Base-by-base conservation (phyloP, 2,113 vertebrate species). In the Melanerpes formicivorus region DNA sequence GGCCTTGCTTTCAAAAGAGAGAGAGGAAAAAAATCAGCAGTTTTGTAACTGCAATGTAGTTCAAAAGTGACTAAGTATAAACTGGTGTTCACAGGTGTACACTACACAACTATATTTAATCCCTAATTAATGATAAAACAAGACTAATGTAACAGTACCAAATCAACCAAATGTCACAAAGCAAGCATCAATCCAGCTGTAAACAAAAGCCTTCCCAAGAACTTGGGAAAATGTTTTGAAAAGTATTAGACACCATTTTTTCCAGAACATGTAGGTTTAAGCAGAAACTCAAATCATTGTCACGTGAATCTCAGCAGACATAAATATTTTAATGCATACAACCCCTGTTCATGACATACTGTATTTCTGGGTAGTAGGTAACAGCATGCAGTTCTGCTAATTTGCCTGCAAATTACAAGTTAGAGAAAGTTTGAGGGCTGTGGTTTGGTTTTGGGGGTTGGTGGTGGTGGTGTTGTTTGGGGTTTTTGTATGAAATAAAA, bases 1-100 rank as follows among this genome's bases (percentile, higher is more conserved):
- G 10, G 44, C 44, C 69, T 3, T 65, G 27, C 23, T 90, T 59
- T 87, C 65, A 62, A 72, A 32, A 22, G 16, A 5, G 10, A 1
- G 5, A 4, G 6, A 1, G 1, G 4, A 6, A 17, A 6, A 1
- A 5, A 8, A 12, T 14, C 30, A 59, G 44, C 10, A 2, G 11
- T 60, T 85, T 62, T 29, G 3, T 71, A 48, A 64, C 42, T 77
- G 29, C 25, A 69, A 3, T 2, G 9, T 3, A 87, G 7, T 40
- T 80, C 42, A 60, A 76, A 10, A 75, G 44, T n/a, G 44, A 72
- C 65, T 23, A 66, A 74, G 34, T 16, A 32, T 14, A 34, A 25
- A 16, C 3, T 25, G 5, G 8, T 25, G 18, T 7, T 78, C 54
- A 14, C 1, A 59, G 34, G 25, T 8, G 75, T 27, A 48, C 15